Percentiles rank a stretch among this genome's conserved stretches.
These are phyloP conservation scores for Axinella damicornis DNA, from an alignment of 37 sponge, comb jelly and placozoan species.

Conservation along the genomic window DNA sequence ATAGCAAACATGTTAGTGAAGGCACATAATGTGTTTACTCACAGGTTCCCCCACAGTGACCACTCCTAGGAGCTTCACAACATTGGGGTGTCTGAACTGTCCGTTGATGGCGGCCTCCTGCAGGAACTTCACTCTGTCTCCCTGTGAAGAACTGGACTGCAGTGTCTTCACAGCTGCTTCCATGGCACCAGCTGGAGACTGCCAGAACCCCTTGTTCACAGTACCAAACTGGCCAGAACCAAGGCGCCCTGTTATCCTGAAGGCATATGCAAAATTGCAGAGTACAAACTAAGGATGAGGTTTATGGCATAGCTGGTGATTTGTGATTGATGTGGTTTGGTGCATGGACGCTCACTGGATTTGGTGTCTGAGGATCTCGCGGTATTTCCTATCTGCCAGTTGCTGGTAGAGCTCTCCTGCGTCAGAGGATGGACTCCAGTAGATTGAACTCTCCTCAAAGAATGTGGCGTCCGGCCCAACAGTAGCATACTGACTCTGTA, in stretches of 20 bases:
- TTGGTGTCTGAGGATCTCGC: slow-evolving; percentile 48
- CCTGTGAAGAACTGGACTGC: slow-evolving; percentile 38
- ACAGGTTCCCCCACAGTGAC: slow-evolving; percentile 79
- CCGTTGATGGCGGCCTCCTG: slow-evolving; percentile 81
- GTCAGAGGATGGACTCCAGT: slow-evolving; percentile 37
- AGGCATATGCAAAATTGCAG: too few relatives aligned
- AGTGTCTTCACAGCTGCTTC: slow-evolving; percentile 63
- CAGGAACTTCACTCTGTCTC: slow-evolving; percentile 61
- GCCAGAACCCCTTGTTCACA: slow-evolving; percentile 58
- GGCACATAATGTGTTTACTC: neutral
- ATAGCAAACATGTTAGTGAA: neutral
- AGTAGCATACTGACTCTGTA: neutral
- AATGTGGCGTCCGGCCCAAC: neutral
- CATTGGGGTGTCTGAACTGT: slow-evolving; percentile 69
- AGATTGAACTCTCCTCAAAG: slow-evolving; percentile 40
- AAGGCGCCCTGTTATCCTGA: slow-evolving; percentile 33
- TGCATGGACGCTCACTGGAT: slow-evolving; percentile 37
- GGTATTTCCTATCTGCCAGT: slow-evolving; percentile 42
- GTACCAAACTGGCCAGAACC: slow-evolving; percentile 76
- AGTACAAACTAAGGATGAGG: too few relatives aligned
- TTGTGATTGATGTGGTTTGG: too few relatives aligned
- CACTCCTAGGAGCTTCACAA: slow-evolving; percentile 61
- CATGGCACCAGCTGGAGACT: slow-evolving; percentile 13
- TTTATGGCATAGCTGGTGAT: too few relatives aligned
- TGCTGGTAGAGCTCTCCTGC: slow-evolving; percentile 26